phyloP scores from a whole-genome alignment of 1,140 invertebrate species.

The Mycetomoellerius zeteki region DNA sequence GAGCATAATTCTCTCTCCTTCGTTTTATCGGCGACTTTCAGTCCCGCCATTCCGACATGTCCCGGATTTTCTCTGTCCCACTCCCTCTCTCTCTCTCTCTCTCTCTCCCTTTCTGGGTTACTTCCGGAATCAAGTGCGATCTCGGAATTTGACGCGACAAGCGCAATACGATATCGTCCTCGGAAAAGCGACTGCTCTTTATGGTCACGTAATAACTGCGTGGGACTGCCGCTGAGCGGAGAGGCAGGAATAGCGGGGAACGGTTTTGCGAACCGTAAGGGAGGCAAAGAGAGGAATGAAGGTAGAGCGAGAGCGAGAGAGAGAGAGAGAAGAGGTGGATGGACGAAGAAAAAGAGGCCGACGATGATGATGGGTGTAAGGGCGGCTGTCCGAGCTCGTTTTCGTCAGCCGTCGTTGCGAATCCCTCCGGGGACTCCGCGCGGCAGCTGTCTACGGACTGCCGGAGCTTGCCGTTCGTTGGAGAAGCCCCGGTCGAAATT shows the following conservation, averaged over 20 bases:
- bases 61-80: conserved; percentile 1
- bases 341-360: conserved; percentile 76
- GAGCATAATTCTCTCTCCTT: background rate
- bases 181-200: conserved; percentile 71
- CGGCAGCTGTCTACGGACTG: conserved; percentile 83
- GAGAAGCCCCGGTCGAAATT: conserved; percentile 82
- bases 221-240: conserved; percentile 49
- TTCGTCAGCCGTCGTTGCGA: conserved; percentile 81
- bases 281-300: conserved; percentile 20
- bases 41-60: conserved; percentile 20
- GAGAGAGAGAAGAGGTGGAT: conserved; percentile 8
- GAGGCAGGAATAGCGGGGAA: conserved; percentile 3
- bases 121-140: conserved; percentile 49
- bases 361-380: conserved; percentile 85
- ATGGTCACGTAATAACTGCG: conserved; percentile 76
- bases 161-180: conserved; percentile 74
- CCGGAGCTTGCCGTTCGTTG: conserved; percentile 80
- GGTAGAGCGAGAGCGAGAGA: conserved; percentile 14
- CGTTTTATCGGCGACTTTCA: conserved; percentile 41
- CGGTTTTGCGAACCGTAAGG: conserved; percentile 26
- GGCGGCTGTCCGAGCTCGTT: conserved; percentile 85
- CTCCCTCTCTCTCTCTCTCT: background rate
- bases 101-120: conserved; percentile 7
- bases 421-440: conserved; percentile 80
- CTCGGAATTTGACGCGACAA: conserved; percentile 69